Evolutionary conservation across 2,888 invertebrate genomes (phyloP).

Genomic region (Thymelicus acteon): DNA sequence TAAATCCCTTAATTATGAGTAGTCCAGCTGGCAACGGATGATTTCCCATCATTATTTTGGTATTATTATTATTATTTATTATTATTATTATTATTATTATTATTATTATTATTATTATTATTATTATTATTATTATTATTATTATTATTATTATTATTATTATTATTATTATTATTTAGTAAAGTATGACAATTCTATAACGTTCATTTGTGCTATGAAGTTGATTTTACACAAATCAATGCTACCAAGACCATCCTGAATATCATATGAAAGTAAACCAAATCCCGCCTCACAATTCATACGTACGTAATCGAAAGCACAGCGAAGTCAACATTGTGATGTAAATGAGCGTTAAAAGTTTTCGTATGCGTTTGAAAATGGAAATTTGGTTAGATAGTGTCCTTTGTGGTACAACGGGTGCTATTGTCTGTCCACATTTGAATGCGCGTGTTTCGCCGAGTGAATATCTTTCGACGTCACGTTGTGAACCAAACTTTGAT

Average conservation of each 20-base stretch:
- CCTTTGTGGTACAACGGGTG: conserved; percentile 13
- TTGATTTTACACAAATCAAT: background rate
- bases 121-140: no score
- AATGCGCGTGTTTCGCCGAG: background rate
- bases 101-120: no score
- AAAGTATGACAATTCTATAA: no score
- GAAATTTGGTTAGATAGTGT: conserved; percentile 25
- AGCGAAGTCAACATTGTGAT: conserved; percentile 15
- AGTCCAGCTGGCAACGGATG: no score
- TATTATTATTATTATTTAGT: no score
- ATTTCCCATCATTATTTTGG: no score
- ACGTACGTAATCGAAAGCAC: conserved; percentile 5
- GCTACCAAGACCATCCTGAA: conserved; percentile 5
- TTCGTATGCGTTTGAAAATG: conserved; percentile 22
- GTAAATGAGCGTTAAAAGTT: conserved; percentile 26
- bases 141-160: no score
- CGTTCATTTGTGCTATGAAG: background rate
- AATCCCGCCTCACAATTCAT: background rate
- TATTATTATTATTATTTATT: no score
- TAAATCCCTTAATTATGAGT: no score
- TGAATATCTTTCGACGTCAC: conserved; percentile 9
- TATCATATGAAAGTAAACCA: background rate
- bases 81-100: no score
- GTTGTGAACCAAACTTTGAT: conserved; percentile 9
- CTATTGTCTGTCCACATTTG: conserved; percentile 13